These are phyloP conservation scores for Neuroterus valhalla DNA, from an alignment of 1,140 invertebrate genomes.

Conservation along the genomic window DNA sequence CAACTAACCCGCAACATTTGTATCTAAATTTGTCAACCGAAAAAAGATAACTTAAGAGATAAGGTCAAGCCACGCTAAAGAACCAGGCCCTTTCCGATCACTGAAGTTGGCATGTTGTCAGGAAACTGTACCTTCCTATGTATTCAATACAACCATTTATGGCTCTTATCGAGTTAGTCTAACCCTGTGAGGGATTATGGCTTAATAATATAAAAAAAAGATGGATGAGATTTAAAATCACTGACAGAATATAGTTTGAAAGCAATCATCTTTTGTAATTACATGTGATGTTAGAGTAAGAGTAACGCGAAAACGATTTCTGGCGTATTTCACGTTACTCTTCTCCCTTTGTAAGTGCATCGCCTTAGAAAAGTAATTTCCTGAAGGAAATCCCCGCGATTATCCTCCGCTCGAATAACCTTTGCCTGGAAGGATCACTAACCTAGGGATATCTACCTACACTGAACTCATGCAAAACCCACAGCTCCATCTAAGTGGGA, in stretches of 20 bases:
- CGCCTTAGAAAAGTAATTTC: slow-evolving; percentile 48
- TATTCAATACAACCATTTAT: too few species aligned
- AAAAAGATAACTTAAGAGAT: too few species aligned
- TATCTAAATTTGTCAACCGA: too few species aligned
- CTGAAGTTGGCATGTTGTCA: too few species aligned
- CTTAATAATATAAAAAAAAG: too few species aligned
- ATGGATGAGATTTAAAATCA: neutral
- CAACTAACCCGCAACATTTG: too few species aligned
- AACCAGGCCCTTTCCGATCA: too few species aligned
- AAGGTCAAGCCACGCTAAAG: too few species aligned
- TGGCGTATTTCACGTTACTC: slow-evolving; percentile 15
- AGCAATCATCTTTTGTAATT: neutral
- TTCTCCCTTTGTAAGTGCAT: slow-evolving; percentile 6
- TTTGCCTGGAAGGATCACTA: slow-evolving; percentile 32
- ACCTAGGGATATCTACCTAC: slow-evolving; percentile 1
- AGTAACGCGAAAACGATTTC: neutral
- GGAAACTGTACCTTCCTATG: too few species aligned
- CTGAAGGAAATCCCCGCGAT: slow-evolving; percentile 46
- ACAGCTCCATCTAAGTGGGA: slow-evolving; percentile 20
- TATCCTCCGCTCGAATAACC: slow-evolving; percentile 38
- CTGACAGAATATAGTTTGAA: neutral
- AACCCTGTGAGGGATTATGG: too few species aligned
- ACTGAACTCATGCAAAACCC: neutral
- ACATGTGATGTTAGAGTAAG: neutral
- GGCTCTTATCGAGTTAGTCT: too few species aligned